These are phyloP conservation scores for Drosophila pseudoobscura DNA, from an alignment of 1,140 invertebrate species.

Conservation along the genomic window DNA sequence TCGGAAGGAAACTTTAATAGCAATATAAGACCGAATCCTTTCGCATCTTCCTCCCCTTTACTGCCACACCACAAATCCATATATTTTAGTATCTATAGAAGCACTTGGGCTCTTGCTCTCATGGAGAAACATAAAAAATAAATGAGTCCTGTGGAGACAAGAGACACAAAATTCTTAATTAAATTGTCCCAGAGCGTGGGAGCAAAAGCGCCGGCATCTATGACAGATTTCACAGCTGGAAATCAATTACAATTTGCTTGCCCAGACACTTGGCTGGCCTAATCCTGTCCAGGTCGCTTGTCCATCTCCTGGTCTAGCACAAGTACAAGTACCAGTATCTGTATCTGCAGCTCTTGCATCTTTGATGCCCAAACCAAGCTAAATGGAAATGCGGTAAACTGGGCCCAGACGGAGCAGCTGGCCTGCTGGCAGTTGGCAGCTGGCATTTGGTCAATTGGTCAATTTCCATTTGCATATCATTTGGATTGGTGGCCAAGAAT, in stretches of 20 bases:
- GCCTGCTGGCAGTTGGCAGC: slow-evolving; percentile 41
- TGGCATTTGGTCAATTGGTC: slow-evolving; percentile 67
- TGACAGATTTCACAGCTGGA: slow-evolving; percentile 26
- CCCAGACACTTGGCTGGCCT: slow-evolving; percentile 28
- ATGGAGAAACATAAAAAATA: slow-evolving; percentile 51
- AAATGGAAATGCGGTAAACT: slow-evolving; percentile 73
- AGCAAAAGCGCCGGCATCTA: slow-evolving; percentile 4
- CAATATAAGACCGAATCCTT: too few species aligned
- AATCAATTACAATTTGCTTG: slow-evolving; percentile 70
- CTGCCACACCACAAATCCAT: not conserved
- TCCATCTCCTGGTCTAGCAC: slow-evolving; percentile 15
- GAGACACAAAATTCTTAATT: slow-evolving; percentile 55
- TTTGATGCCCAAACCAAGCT: slow-evolving; percentile 66
- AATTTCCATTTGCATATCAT: slow-evolving; percentile 76
- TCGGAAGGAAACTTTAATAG: too few species aligned
- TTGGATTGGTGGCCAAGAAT: slow-evolving; percentile 64
- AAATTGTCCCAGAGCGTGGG: slow-evolving; percentile 48
- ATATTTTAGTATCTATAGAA: not conserved
- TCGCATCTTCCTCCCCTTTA: too few species aligned
- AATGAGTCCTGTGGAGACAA: slow-evolving; percentile 39
- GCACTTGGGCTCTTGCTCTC: slow-evolving; percentile 16
- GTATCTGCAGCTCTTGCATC: slow-evolving; percentile 52
- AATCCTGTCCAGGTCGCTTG: slow-evolving; percentile 37
- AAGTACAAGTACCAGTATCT: slow-evolving; percentile 30
- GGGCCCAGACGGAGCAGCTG: slow-evolving; percentile 9